Evolutionary conservation across 2,888 invertebrate species (phyloP), one percentile per base, ranked within the genome.

Genomic region (Drosophila quasianomalipes): DNA sequence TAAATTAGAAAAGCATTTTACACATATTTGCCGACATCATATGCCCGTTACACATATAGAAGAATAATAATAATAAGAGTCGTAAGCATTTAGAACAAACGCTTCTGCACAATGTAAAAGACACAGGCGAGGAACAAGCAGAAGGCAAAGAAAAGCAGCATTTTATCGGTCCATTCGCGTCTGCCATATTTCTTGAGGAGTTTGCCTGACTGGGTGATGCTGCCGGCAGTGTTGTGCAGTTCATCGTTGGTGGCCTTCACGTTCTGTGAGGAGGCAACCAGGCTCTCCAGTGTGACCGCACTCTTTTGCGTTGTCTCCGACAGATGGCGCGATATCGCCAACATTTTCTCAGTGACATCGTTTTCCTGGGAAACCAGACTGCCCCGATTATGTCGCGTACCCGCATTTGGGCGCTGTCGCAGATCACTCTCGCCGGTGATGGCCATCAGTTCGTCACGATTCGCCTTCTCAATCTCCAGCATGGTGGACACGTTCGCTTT

Each of bases 121-220:
- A 98, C 98, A 83, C 98, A 98, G 19, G 97, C 97, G 81, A 98
- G 94, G 92, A 98, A 98, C 94, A 98, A 97, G 6, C 96, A 95
- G 93, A 98, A 97, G 70, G 98, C 97, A 91, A 98, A 96, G 83
- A 96, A 96, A 92, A 98, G 95, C 12, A 99, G 95, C 68, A 98
- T 95, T 94, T 98, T 99, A 92, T 99, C 99, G 0, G 99, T 99
- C 79, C 98, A 96, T 94, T 99, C 99, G 44, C 99, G 95, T 63
- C 99, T 94, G 4, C 98, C 98, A 92, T 99, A 99, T 94, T 99
- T 99, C 66, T 97, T 97, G 53, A 99, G 94, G 12, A 99, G 94
- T 93, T 98, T 98, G 79, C 97, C 97, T 0, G 98, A 98, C 91
- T 97, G 98, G 33, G 96, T 95, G 83, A 99, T 98, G 31, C 96